Conservation (phyloP, 2,888 invertebrate genomes). For the Agrotis puta region DNA sequence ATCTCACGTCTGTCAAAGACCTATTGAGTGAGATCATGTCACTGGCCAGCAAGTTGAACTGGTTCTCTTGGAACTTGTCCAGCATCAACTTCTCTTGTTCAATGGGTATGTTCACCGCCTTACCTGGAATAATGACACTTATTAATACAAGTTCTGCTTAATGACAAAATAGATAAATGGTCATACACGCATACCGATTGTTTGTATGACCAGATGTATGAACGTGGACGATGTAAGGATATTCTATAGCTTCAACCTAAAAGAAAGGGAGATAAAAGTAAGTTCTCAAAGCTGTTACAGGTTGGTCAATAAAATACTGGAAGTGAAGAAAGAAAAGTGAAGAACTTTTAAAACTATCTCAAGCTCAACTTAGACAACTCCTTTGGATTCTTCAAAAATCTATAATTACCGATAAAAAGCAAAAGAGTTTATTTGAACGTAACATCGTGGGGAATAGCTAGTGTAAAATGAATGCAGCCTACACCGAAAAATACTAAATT, state of each 20-base stretch:
- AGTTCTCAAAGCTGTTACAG: neutral
- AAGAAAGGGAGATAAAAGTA: neutral
- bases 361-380: no score
- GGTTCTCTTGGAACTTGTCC: slow-evolving; percentile 99
- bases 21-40: slow-evolving; percentile 99
- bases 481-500: neutral
- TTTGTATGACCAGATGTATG: no score
- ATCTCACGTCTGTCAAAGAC: slow-evolving; percentile 97
- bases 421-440: no score
- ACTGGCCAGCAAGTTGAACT: slow-evolving; percentile 99
- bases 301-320: neutral
- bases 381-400: no score
- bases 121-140: slow-evolving; percentile 81
- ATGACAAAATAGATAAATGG: no score
- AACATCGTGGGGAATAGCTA: no score
- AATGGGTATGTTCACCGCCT: slow-evolving; percentile 96
- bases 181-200: no score
- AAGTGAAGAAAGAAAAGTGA: neutral
- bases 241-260: no score
- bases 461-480: no score
- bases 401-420: no score
- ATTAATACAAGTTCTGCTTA: slow-evolving; percentile 18
- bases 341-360: neutral
- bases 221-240: no score
- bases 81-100: slow-evolving; percentile 97